phyloP scores from a whole-genome alignment of 2,888 invertebrate species.

The Hemicrepidius hirtus region DNA sequence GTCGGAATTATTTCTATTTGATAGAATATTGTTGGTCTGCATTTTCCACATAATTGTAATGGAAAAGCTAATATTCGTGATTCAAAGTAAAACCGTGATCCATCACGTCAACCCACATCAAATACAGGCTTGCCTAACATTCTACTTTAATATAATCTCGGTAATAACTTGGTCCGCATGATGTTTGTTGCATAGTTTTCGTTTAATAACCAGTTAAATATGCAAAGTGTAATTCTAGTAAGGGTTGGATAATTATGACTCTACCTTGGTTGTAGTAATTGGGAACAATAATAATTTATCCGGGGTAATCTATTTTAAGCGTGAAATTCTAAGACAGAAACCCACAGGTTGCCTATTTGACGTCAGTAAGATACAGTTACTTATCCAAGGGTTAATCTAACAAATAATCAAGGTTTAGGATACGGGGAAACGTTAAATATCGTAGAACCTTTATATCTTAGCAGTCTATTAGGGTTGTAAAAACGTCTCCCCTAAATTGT shows the following conservation, averaged over 20 bases:
- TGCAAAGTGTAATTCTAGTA: conserved; percentile 14
- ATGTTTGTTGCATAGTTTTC: conserved; percentile 13
- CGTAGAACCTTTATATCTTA: no score
- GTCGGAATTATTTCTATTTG: not conserved
- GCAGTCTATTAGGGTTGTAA: no score
- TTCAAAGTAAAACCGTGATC: conserved; percentile 36
- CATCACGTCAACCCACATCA: conserved; percentile 47
- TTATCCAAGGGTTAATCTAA: no score
- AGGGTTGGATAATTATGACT: conserved; percentile 1
- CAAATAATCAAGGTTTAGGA: no score
- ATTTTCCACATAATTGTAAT: conserved; percentile 32
- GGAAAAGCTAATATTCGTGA: conserved; percentile 32
- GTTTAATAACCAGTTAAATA: conserved; percentile 18
- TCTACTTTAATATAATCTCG: conserved; percentile 21
- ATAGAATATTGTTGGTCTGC: conserved; percentile 2
- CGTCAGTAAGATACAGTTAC: no score
- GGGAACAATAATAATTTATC: not conserved
- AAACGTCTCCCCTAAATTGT: no score
- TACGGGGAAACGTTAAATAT: no score
- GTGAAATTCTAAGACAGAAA: no score
- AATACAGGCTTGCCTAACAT: conserved; percentile 26
- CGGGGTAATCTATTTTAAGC: not conserved
- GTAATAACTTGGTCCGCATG: conserved; percentile 18
- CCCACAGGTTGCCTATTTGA: no score
- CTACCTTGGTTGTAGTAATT: conserved; percentile 13